phyloP scores from a whole-genome alignment of 2,888 invertebrate genomes.

The Herminia tarsipennalis region DNA sequence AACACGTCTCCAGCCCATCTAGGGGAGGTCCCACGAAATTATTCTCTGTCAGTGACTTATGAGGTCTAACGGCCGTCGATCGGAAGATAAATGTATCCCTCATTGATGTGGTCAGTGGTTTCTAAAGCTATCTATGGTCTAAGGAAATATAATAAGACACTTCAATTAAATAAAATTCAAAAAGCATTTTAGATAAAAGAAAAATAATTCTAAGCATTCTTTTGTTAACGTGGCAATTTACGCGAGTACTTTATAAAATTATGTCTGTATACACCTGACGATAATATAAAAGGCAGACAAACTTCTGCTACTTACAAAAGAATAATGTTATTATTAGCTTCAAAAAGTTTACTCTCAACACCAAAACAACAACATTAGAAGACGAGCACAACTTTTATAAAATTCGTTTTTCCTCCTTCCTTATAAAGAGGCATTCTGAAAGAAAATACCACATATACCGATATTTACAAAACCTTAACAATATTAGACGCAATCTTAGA shows the following conservation, averaged over 20 bases:
- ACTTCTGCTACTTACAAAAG: background rate
- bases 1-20: conserved; percentile 39
- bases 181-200: too few relatives aligned
- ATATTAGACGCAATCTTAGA: conserved; percentile 21
- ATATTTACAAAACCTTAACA: conserved; percentile 22
- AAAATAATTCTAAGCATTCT: too few relatives aligned
- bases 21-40: conserved; percentile 40
- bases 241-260: too few relatives aligned
- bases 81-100: conserved; percentile 54
- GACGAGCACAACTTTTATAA: background rate
- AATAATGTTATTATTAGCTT: background rate
- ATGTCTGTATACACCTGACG: too few relatives aligned
- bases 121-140: conserved; percentile 34
- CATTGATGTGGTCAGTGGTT: conserved; percentile 42
- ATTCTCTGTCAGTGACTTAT: conserved; percentile 58
- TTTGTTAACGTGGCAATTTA: too few relatives aligned
- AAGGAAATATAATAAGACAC: too few relatives aligned
- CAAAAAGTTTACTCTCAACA: background rate
- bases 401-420: background rate
- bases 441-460: conserved; percentile 1
- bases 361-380: background rate
- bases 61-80: conserved; percentile 50
- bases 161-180: too few relatives aligned
- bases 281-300: background rate
- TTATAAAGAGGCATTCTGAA: background rate